Percentiles rank a stretch among this genome's conserved stretches.
phyloP scores from a whole-genome alignment of 2,888 invertebrate species.

The Drosophila formosana region DNA sequence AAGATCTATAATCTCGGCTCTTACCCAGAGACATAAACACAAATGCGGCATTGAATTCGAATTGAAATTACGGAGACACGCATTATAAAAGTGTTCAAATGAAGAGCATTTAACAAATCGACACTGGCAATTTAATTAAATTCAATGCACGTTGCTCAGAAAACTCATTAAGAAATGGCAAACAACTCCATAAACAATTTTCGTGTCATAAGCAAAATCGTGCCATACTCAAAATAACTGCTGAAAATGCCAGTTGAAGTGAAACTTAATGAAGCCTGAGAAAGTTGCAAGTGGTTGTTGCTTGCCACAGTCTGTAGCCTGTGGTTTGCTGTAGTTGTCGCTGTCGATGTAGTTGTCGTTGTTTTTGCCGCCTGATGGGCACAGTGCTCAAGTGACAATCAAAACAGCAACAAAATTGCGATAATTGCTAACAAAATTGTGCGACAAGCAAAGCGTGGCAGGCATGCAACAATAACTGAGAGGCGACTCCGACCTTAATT shows the following conservation, averaged over 20 bases:
- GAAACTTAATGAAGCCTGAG: slow-evolving; percentile 81
- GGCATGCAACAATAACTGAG: slow-evolving; percentile 33
- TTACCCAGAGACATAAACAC: neutral
- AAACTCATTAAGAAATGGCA: slow-evolving; percentile 70
- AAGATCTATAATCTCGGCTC: neutral
- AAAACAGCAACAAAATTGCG: slow-evolving; percentile 55
- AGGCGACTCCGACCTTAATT: slow-evolving; percentile 29
- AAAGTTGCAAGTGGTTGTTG: slow-evolving; percentile 59
- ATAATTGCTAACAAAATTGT: slow-evolving; percentile 76
- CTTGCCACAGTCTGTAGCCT: neutral
- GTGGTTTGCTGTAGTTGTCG: neutral
- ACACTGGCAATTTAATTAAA: slow-evolving; percentile 66
- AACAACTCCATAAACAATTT: slow-evolving; percentile 75
- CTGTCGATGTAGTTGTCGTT: neutral
- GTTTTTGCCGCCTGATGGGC: slow-evolving; percentile 26
- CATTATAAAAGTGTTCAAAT: slow-evolving; percentile 19
- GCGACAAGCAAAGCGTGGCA: slow-evolving; percentile 54
- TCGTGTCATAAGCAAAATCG: slow-evolving; percentile 80
- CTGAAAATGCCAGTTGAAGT: slow-evolving; percentile 63
- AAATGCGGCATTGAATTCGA: neutral
- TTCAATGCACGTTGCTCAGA: slow-evolving; percentile 71
- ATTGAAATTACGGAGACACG: slow-evolving; percentile 23
- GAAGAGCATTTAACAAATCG: slow-evolving; percentile 36
- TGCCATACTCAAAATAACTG: slow-evolving; percentile 61
- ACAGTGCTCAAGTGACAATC: slow-evolving; percentile 72